phyloP scores from a whole-genome alignment of 2,113 vertebrate species.

The Agelaius phoeniceus region DNA sequence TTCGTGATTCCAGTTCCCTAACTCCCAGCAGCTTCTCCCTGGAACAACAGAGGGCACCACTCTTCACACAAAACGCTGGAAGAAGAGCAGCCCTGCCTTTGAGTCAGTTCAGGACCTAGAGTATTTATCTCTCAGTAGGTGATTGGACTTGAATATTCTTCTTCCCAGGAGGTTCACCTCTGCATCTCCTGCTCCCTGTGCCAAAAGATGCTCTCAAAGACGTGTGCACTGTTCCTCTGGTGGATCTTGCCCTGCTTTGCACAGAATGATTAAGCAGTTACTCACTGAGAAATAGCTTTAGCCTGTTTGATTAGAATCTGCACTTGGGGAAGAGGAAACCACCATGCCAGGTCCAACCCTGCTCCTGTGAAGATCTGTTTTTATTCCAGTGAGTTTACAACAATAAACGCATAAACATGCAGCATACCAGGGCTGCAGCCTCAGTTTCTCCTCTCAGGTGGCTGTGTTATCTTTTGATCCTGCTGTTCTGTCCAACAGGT shows the following conservation, averaged over 20 bases:
- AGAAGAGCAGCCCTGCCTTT: neutral
- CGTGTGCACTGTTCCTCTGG: fast-evolving
- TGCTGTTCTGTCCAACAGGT: neutral
- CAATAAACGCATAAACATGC: neutral
- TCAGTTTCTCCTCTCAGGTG: neutral
- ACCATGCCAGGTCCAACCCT: neutral
- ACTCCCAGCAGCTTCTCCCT: neutral
- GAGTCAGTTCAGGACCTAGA: neutral
- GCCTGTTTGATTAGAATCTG: neutral
- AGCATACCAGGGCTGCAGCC: neutral
- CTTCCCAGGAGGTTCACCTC: neutral
- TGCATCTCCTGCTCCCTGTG: neutral
- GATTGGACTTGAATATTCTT: neutral
- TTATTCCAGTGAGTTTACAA: neutral
- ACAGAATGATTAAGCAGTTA: neutral
- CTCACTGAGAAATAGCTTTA: neutral
- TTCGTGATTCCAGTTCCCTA: neutral
- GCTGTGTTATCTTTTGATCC: neutral
- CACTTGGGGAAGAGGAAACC: neutral
- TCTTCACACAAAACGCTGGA: neutral
- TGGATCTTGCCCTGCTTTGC: neutral
- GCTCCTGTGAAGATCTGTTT: neutral
- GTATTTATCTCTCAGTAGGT: neutral
- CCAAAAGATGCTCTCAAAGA: neutral
- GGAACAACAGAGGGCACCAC: constrained; percentile 26